Percentiles rank a stretch among this genome's conserved stretches.
Conservation (phyloP, 2,113 vertebrate species). For the Vulpes vulpes region DNA sequence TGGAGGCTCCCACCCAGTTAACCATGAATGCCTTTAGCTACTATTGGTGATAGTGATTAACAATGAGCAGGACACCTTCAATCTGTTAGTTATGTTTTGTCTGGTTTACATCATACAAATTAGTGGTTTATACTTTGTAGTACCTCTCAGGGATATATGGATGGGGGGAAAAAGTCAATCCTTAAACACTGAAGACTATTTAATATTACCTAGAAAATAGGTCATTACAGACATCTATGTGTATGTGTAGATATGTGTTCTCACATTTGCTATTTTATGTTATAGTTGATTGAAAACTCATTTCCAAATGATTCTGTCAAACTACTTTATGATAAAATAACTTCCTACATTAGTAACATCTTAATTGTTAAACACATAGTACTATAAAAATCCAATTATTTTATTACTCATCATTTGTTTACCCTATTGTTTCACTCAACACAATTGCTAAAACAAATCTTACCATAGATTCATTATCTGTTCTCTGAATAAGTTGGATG, state of each 20-base stretch:
- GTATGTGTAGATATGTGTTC: not conserved
- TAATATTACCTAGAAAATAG: slow-evolving; percentile 10
- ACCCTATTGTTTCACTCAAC: not conserved
- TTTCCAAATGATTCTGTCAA: slow-evolving; percentile 14
- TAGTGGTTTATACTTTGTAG: not conserved
- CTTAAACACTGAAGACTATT: not conserved
- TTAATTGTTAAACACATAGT: not conserved
- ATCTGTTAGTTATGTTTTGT: not conserved
- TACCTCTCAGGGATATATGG: not conserved
- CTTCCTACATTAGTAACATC: not conserved
- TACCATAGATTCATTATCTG: slow-evolving; percentile 16
- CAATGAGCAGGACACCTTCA: not conserved
- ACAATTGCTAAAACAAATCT: slow-evolving; percentile 21
- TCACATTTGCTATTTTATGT: not conserved
- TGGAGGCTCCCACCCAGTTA: not conserved
- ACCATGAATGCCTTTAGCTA: not conserved
- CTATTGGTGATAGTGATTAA: not conserved
- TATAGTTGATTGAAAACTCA: not conserved
- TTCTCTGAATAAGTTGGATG: slow-evolving; percentile 3
- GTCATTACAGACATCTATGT: not conserved
- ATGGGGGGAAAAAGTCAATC: not conserved
- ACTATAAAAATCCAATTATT: slow-evolving; percentile 20
- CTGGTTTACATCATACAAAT: not conserved
- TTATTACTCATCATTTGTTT: not conserved
- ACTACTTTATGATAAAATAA: slow-evolving; percentile 8